These are phyloP conservation scores for Barnardius zonarius DNA, from an alignment of 2,113 vertebrate species.

Conservation along the genomic window DNA sequence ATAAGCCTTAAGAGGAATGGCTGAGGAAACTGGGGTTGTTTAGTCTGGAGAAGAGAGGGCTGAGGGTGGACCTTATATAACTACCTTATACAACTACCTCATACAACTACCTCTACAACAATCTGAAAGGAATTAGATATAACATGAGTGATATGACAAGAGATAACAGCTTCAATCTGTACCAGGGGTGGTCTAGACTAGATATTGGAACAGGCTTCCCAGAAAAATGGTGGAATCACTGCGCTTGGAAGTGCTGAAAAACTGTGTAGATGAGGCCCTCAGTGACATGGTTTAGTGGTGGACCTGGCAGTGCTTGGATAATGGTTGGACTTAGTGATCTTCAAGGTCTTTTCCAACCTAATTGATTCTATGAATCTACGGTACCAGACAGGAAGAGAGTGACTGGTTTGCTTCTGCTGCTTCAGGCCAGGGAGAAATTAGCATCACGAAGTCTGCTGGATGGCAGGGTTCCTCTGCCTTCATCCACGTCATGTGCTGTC, in stretches of 20 bases:
- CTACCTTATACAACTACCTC: neutral
- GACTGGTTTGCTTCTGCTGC: fast-evolving
- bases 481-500: neutral
- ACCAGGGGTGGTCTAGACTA: neutral
- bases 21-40: neutral
- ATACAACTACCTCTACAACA: neutral
- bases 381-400: neutral
- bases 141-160: neutral
- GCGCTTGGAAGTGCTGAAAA: neutral
- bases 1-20: neutral
- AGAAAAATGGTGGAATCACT: neutral
- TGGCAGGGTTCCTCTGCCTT: neutral
- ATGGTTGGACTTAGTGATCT: neutral
- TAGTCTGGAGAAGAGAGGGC: neutral
- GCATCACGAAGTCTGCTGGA: neutral
- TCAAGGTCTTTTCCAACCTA: neutral
- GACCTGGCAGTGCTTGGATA: neutral
- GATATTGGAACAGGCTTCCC: neutral
- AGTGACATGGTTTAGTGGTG: neutral
- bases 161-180: neutral
- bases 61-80: neutral
- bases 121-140: neutral
- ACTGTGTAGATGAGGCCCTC: neutral
- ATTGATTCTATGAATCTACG: neutral
- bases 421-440: neutral